Percentiles rank a stretch among this genome's conserved stretches.
phyloP scores from a whole-genome alignment of 2,113 vertebrate genomes.

The Phycodurus eques region DNA sequence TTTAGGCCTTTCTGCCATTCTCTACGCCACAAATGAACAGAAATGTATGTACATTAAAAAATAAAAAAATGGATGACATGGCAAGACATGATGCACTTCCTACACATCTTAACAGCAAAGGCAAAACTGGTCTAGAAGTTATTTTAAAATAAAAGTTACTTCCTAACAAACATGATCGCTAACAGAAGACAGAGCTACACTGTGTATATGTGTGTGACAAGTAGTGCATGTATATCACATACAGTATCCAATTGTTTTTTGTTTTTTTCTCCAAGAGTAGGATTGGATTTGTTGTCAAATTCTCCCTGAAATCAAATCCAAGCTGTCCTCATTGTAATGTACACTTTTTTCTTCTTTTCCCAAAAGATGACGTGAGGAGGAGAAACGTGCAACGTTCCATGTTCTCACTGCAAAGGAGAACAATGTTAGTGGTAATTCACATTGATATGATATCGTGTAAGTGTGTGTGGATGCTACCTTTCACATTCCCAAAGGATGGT shows the following conservation, averaged over 20 bases:
- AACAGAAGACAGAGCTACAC: constrained; percentile 60
- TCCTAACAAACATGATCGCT: constrained; percentile 57
- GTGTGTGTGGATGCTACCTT: constrained; percentile 33
- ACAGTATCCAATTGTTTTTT: constrained; percentile 48
- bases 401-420: constrained; percentile 57
- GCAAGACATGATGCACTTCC: constrained; percentile 28
- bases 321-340: constrained; percentile 59
- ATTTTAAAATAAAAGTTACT: constrained; percentile 44
- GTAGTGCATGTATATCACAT: constrained; percentile 50
- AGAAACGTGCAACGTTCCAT: constrained; percentile 69
- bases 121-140: constrained; percentile 54
- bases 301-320: constrained; percentile 69
- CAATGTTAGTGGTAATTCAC: background rate
- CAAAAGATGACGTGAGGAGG: constrained; percentile 52
- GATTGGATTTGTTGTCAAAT: constrained; percentile 59
- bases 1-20: constrained; percentile 49
- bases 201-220: background rate
- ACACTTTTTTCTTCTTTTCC: constrained; percentile 15
- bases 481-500: constrained; percentile 51
- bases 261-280: constrained; percentile 25
- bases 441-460: too few species aligned
- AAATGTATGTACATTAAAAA: constrained; percentile 30
- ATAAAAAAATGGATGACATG: constrained; percentile 18
- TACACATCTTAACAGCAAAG: constrained; percentile 56
- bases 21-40: constrained; percentile 4